phyloP scores from a whole-genome alignment of 2,797 vertebrate species.

The Enteromius afrohamiltoni region DNA sequence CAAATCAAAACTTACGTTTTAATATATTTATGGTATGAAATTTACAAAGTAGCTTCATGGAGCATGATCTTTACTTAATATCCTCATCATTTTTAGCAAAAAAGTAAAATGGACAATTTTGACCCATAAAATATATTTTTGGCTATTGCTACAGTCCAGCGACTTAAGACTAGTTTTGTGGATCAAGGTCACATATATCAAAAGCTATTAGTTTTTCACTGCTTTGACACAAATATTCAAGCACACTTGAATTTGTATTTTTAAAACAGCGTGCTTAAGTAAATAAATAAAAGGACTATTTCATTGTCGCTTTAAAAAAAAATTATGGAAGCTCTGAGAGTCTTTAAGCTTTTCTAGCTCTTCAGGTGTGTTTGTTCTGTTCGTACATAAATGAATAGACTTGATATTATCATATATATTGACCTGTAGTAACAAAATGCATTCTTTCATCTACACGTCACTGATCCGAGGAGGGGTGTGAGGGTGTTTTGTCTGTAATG shows the following conservation, averaged over 20 bases:
- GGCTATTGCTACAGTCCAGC: too few species aligned
- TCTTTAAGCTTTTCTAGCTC: constrained; percentile 90
- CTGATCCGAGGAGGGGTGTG: background rate
- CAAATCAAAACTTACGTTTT: too few species aligned
- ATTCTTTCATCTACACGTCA: background rate
- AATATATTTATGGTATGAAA: too few species aligned
- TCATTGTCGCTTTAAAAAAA: constrained; percentile 89
- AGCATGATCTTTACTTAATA: too few species aligned
- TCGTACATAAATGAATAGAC: constrained; percentile 56
- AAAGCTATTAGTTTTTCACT: too few species aligned
- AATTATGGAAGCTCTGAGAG: constrained; percentile 95
- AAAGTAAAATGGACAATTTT: too few species aligned
- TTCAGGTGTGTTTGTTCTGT: constrained; percentile 95
- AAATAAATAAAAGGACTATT: constrained; percentile 84
- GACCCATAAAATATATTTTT: too few species aligned
- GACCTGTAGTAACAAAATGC: background rate
- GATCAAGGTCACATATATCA: too few species aligned
- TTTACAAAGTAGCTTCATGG: too few species aligned
- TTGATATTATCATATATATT: background rate
- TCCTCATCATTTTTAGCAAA: too few species aligned
- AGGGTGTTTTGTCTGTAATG: constrained; percentile 41
- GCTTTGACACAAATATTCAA: background rate
- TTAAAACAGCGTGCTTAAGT: constrained; percentile 84
- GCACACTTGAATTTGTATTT: constrained; percentile 63
- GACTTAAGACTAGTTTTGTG: too few species aligned